Base-by-base conservation (phyloP, 2,888 invertebrate genomes). In the Acanthacorydalis orientalis region DNA sequence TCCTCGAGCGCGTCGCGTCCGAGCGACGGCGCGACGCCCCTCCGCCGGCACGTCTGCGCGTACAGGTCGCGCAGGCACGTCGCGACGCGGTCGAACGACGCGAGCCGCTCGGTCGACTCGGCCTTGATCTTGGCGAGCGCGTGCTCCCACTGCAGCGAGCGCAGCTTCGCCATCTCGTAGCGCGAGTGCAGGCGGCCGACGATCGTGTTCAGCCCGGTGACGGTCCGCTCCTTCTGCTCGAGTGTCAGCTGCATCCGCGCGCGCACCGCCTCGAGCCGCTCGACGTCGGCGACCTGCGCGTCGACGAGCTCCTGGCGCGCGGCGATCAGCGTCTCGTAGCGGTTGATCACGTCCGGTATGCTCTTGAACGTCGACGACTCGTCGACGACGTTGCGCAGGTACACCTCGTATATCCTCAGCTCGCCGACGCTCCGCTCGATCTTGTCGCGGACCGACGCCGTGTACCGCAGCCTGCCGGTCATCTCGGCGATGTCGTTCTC, bases 181-280 rank as follows among this genome's bases (percentile, higher is more conserved):
- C 75, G 69, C 58, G 70, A 69, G 68, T 78, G 68, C 15, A 79
- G 62, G 52, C 70, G 69, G 10, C 77, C 75, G 14, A 79, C 67
- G 48, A 73, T 70, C 54, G 77, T 79, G 58, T 78, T 78, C 31
- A 79, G 63, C 1, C 74, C 75, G 72, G 78, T 76, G 49, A 80
- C 68, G 51, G 69, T 70, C 14, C 77, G 72, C 31, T 73, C 70
- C 60, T 77, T 77, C 56, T 72, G 71, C 54, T 80, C 77, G 0
- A 76, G 73, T 47, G 75, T 63, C 9, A 68, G 62, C 39, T 73
- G 72, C 60, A 78, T 75, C 63, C 76, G 72, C 51, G 67, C 67
- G 10, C 74, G 70, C 1, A 74, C 74, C 23, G 66, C 64, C 59
- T 78, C 78, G 49, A 80, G 54, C 57, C 68, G 65, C 55, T 70